Evolutionary conservation across 2,888 invertebrate species (phyloP).

Genomic region (Tiphia femorata): DNA sequence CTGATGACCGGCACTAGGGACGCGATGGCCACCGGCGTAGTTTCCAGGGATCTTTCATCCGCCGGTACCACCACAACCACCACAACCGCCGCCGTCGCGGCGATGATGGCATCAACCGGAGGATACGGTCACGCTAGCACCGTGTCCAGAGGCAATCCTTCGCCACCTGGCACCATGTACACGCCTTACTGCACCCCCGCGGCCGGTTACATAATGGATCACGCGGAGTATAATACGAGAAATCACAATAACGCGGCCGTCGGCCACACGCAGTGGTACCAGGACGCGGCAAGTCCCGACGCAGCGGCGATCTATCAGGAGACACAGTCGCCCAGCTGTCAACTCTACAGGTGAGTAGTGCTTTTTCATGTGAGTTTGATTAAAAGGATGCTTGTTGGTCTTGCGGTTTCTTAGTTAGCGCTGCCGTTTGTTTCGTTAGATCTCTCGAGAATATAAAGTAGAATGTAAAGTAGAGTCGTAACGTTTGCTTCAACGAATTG

Average conservation of each 20-base stretch:
- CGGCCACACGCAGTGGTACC: conserved; percentile 65
- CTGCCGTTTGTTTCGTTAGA: conserved; percentile 5
- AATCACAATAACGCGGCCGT: conserved; percentile 56
- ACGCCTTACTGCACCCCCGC: conserved; percentile 58
- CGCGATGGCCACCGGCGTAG: conserved; percentile 21
- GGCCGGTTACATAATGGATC: conserved; percentile 65
- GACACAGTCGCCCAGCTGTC: conserved; percentile 65
- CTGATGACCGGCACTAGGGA: conserved; percentile 53
- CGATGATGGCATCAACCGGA: conserved; percentile 64
- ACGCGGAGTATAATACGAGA: conserved; percentile 63
- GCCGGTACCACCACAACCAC: conserved; percentile 48
- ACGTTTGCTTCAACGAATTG: too few species aligned
- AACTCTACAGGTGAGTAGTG: conserved; percentile 60
- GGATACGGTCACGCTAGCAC: conserved; percentile 59
- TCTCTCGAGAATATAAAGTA: neutral
- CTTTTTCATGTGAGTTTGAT: neutral
- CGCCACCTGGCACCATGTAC: conserved; percentile 63
- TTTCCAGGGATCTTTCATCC: conserved; percentile 41
- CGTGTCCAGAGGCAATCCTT: conserved; percentile 57
- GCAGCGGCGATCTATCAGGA: conserved; percentile 64
- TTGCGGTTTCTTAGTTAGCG: too few species aligned
- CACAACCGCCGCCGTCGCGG: conserved; percentile 60
- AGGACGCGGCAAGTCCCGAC: conserved; percentile 65
- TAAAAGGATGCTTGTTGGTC: too few species aligned
- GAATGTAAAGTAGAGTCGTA: neutral